Percentiles rank a stretch among this genome's conserved stretches.
phyloP scores from a whole-genome alignment of 2,113 vertebrate species.

The Aptenodytes patagonicus region DNA sequence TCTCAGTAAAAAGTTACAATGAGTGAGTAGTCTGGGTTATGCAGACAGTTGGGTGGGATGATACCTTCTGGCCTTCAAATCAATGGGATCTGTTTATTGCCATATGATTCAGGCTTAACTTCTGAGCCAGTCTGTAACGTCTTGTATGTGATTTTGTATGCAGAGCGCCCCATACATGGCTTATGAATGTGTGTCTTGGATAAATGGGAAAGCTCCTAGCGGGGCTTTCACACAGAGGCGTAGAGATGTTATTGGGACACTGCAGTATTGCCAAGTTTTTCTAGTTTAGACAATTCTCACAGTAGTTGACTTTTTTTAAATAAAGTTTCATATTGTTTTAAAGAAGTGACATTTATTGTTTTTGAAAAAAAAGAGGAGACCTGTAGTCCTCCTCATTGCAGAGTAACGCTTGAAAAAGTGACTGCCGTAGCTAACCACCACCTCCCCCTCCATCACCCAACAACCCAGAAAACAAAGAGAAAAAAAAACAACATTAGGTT shows the following conservation, averaged over 20 bases:
- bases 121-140: not conserved
- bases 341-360: not conserved
- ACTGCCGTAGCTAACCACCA: not conserved
- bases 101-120: not conserved
- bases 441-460: not conserved
- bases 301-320: not conserved
- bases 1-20: conserved; percentile 47
- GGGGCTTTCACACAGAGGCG: conserved; percentile 8
- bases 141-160: not conserved
- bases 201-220: conserved; percentile 5
- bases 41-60: conserved; percentile 29
- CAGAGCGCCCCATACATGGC: not conserved
- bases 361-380: not conserved
- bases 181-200: not conserved
- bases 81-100: conserved; percentile 25
- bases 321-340: not conserved
- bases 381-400: not conserved
- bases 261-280: not conserved
- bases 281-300: not conserved
- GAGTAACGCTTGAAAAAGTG: not conserved
- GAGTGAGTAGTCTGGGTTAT: conserved; percentile 52
- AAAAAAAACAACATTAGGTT: not conserved
- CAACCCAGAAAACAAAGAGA: not conserved
- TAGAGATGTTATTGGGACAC: not conserved
- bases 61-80: conserved; percentile 45